Conservation (phyloP, 2,797 vertebrate species). For the Octomys mimax region DNA sequence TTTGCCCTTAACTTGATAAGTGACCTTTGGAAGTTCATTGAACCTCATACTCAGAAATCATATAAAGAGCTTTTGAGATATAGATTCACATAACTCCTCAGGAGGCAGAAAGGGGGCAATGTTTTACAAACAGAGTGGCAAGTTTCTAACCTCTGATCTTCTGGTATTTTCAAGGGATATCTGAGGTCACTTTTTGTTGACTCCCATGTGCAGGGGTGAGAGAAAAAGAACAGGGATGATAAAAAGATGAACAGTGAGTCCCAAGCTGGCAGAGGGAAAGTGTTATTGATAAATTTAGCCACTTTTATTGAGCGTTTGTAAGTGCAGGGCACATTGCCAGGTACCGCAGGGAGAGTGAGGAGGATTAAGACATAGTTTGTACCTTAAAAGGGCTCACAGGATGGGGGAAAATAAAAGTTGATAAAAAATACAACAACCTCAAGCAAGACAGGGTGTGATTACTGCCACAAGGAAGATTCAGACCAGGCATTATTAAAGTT, state of each 20-base stretch:
- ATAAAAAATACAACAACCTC: conserved; percentile 36
- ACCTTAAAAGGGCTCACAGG: conserved; percentile 29
- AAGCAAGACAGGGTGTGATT: conserved; percentile 5
- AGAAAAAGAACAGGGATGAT: neutral
- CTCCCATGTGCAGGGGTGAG: neutral
- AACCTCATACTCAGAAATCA: conserved; percentile 41
- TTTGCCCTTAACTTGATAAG: neutral
- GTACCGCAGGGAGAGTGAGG: neutral
- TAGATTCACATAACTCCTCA: conserved; percentile 12
- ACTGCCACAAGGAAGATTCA: conserved; percentile 6
- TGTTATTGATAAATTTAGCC: conserved; percentile 43
- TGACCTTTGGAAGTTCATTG: conserved; percentile 15
- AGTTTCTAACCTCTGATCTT: conserved; percentile 70
- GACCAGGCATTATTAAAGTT: neutral
- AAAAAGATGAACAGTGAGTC: conserved; percentile 22
- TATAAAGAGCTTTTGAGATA: conserved; percentile 45
- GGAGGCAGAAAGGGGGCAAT: neutral
- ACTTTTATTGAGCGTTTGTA: conserved; percentile 56
- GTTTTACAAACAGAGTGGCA: conserved; percentile 61
- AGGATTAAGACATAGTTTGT: conserved; percentile 22
- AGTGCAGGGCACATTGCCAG: neutral
- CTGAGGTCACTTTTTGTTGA: conserved; percentile 39
- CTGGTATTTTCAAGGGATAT: conserved; percentile 73
- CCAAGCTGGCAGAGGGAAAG: conserved; percentile 18
- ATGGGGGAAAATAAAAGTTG: conserved; percentile 33